These are phyloP conservation scores for Hypercompe scribonia DNA, from an alignment of 2,888 invertebrate genomes.

Conservation along the genomic window DNA sequence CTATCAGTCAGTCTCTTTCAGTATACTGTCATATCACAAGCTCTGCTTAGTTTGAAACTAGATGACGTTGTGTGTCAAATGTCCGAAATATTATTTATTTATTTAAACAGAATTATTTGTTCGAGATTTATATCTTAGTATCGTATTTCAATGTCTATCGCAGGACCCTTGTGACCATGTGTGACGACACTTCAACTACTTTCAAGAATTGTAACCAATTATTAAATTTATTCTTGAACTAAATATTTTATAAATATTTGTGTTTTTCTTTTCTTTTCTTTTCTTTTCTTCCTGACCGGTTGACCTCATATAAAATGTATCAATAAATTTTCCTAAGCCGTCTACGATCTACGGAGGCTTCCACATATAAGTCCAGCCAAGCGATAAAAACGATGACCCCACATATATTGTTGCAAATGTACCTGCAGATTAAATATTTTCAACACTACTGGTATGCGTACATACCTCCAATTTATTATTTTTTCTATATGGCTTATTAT, in stretches of 20 bases:
- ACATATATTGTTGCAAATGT: conserved; percentile 43
- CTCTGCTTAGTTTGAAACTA: no score
- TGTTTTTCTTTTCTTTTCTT: background rate
- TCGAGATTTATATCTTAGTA: background rate
- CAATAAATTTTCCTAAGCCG: background rate
- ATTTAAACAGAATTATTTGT: no score
- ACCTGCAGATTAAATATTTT: conserved; percentile 40
- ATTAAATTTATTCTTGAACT: background rate
- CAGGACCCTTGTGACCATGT: no score
- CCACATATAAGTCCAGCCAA: conserved; percentile 21
- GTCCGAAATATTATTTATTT: no score
- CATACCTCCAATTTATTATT: conserved; percentile 48
- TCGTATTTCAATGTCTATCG: background rate
- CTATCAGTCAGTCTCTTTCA: no score
- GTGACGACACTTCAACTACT: background rate
- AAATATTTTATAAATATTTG: background rate
- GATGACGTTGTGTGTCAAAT: no score
- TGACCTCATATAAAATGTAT: background rate
- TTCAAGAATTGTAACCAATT: background rate
- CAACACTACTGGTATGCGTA: conserved; percentile 39
- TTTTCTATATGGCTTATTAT: conserved; percentile 60
- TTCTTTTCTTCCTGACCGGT: background rate
- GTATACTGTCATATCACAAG: no score
- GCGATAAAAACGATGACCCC: conserved; percentile 32
- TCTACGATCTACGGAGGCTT: conserved; percentile 1